Evolutionary conservation across 1,140 invertebrate species (phyloP), one percentile per base, ranked within the genome.

Genomic region (Plectrocnemia conspersa): DNA sequence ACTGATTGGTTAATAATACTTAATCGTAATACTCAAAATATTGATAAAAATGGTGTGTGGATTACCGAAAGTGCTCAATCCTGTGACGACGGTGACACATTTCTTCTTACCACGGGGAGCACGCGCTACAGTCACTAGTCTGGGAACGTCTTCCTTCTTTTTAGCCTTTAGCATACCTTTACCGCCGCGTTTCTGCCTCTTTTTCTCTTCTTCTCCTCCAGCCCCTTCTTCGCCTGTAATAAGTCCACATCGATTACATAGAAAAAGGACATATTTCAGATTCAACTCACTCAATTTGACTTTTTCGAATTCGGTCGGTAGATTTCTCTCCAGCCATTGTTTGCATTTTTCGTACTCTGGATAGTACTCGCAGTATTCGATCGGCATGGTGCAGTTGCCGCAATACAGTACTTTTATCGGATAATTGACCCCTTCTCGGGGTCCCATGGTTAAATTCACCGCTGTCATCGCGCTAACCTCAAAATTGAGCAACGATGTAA

Each of bases 311-410:
- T 95, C 87, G 36, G 85, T 84, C 2, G 96, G 95, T 46, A 98
- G 75, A 80, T 97, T 88, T 65, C 89, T 88, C 70, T 97, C 91
- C 36, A 98, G 68, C 97, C 97, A 98, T 65, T 89, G 83, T 71
- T 95, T 96, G 68, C 96, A 99, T 74, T 96, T 96, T 54, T 97
- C 95, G 74, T 93, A 93, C 68, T 95, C 91, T 29, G 94, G 93
- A 76, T 96, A 96, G 74, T 93, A 97, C 80, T 98, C 95, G 71
- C 96, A 98, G 68, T 98, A 99, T 71, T 96, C 93, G 67, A 93
- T 85, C 7, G 92, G 92, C 81, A 96, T 88, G 25, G 85, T 84
- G 76, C 93, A 97, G 74, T 95, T 94, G 57, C 93, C 93, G 75
- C 94, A 97, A 75, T 97, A 98, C 46, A 85, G 72, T 45, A 97